Evolutionary conservation across 2,797 vertebrate species (phyloP).

Genomic region (Platyrinchus mystaceus): DNA sequence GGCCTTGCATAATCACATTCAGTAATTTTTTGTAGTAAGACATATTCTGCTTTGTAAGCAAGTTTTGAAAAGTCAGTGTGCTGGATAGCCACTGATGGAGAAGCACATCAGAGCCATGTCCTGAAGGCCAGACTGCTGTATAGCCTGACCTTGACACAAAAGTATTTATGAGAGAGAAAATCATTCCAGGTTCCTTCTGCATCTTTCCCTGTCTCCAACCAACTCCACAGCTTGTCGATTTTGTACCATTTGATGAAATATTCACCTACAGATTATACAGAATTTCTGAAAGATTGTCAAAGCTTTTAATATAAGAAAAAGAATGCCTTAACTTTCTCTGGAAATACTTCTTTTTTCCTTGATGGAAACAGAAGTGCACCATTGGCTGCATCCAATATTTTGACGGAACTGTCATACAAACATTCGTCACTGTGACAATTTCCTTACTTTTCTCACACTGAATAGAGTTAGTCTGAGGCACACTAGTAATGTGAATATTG

Average conservation of each 20-base stretch:
- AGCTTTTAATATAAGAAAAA: conserved; percentile 4
- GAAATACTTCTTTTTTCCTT: neutral
- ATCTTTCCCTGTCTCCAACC: neutral
- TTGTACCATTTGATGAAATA: neutral
- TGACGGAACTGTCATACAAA: conserved; percentile 50
- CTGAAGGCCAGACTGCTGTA: neutral
- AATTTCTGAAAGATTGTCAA: conserved; percentile 30
- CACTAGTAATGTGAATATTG: conserved; percentile 17
- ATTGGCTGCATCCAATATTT: conserved; percentile 46
- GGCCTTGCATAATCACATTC: neutral
- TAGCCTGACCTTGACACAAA: neutral
- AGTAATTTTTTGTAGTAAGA: neutral
- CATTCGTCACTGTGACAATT: conserved; percentile 20
- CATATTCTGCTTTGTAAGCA: neutral
- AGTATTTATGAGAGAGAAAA: neutral
- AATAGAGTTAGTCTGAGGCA: conserved; percentile 29
- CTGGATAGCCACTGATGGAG: neutral
- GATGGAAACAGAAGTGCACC: conserved; percentile 23
- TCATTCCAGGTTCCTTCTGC: neutral
- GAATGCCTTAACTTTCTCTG: conserved; percentile 1
- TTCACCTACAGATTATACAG: neutral
- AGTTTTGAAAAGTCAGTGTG: neutral
- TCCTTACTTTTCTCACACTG: conserved; percentile 5
- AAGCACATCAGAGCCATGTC: neutral
- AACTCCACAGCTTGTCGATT: neutral